Percentiles rank a stretch among this genome's conserved stretches.
phyloP scores from a whole-genome alignment of 1,140 invertebrate genomes.

The Caerostris darwini region DNA sequence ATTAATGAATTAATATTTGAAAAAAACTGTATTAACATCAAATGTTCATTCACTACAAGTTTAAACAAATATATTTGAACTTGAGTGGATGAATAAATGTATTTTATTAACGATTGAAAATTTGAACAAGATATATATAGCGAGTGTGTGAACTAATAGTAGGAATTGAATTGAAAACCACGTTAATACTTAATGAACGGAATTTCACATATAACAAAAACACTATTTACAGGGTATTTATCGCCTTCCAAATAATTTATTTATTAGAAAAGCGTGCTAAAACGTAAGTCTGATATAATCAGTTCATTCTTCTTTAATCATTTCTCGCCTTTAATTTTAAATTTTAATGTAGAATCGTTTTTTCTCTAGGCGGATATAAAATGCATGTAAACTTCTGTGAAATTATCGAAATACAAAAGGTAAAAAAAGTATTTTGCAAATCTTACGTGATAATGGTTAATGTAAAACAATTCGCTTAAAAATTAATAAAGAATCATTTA shows the following conservation, averaged over 20 bases:
- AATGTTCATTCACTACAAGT: no score
- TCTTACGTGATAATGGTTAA: not conserved
- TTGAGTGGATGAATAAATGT: no score
- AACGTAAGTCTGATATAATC: not conserved
- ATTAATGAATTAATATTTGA: no score
- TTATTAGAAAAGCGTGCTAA: not conserved
- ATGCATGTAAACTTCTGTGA: not conserved
- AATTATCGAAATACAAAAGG: not conserved
- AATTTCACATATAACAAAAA: no score
- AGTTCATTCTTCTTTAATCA: not conserved
- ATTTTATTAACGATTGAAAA: no score
- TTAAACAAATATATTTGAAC: no score
- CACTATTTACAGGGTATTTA: not conserved
- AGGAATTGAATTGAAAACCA: no score
- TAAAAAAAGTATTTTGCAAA: not conserved
- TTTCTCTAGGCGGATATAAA: not conserved
- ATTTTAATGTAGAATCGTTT: not conserved
- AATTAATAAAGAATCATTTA: not conserved
- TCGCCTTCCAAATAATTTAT: not conserved
- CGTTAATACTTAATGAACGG: no score
- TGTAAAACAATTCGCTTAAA: not conserved
- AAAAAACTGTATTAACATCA: no score
- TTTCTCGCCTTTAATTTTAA: constrained; percentile 21
- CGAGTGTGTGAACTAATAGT: no score
- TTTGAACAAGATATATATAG: no score